A percentile compares a stretch with the other conserved stretches of the same genome.
phyloP scores from a whole-genome alignment of 2,888 invertebrate species.

The Tinea semifulvella region DNA sequence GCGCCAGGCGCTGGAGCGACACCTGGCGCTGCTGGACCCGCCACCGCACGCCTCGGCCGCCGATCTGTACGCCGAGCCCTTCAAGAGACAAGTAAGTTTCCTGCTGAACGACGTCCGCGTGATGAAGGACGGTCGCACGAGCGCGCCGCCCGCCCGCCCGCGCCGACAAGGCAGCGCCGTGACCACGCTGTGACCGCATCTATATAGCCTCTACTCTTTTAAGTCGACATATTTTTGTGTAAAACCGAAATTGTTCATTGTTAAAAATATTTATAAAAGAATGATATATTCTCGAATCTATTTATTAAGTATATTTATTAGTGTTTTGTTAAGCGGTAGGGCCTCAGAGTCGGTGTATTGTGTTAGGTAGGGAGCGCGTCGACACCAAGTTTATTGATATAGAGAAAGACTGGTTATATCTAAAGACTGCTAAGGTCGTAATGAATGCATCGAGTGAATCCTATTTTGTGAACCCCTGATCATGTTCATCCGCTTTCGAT shows the following conservation, averaged over 20 bases:
- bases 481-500: slow-evolving; percentile 44
- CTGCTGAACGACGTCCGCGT: slow-evolving; percentile 82
- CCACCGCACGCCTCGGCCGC: slow-evolving; percentile 62
- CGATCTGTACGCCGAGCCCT: slow-evolving; percentile 64
- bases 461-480: not conserved
- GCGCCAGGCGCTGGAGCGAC: slow-evolving; percentile 85
- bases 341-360: slow-evolving; percentile 47
- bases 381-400: slow-evolving; percentile 40
- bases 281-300: slow-evolving; percentile 25
- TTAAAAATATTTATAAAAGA: slow-evolving; percentile 30
- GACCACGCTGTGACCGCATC: slow-evolving; percentile 21
- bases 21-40: slow-evolving; percentile 65
- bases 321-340: slow-evolving; percentile 55
- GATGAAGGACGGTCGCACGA: slow-evolving; percentile 74
- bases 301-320: slow-evolving; percentile 36
- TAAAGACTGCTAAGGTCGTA: slow-evolving; percentile 53
- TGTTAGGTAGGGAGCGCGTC: slow-evolving; percentile 49
- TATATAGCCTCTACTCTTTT: slow-evolving; percentile 48
- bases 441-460: slow-evolving; percentile 51
- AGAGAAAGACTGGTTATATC: slow-evolving; percentile 49
- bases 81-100: slow-evolving; percentile 88
- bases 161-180: slow-evolving; percentile 20
- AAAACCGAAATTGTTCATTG: slow-evolving; percentile 49
- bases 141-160: slow-evolving; percentile 20
- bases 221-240: slow-evolving; percentile 59